Evolutionary conservation across 2,797 vertebrate genomes (phyloP).

Genomic region (Poecilia wingei): DNA sequence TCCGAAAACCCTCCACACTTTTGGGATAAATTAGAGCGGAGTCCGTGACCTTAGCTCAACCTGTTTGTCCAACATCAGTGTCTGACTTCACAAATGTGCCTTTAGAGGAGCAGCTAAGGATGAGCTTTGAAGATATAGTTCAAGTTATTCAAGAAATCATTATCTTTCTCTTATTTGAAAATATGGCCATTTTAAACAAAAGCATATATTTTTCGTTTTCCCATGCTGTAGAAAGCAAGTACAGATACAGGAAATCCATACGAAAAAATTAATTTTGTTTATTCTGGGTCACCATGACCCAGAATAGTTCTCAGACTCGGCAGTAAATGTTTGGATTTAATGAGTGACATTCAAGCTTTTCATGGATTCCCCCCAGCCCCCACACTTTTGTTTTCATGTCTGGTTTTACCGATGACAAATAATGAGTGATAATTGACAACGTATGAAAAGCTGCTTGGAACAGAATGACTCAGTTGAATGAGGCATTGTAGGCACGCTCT

Average conservation of each 20-base stretch:
- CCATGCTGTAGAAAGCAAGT: not conserved
- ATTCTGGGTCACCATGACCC: not conserved
- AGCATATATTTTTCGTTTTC: not conserved
- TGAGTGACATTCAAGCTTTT: conserved; percentile 20
- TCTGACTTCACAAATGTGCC: not conserved
- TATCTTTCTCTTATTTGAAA: not conserved
- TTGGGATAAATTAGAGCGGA: not conserved
- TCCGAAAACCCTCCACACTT: not conserved
- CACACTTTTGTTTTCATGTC: conserved; percentile 24
- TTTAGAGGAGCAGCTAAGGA: not conserved
- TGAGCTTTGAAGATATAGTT: not conserved
- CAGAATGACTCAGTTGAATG: conserved; percentile 24
- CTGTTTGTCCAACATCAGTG: not conserved
- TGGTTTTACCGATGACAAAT: conserved; percentile 36
- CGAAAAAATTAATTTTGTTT: not conserved
- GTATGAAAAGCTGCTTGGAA: conserved; percentile 36
- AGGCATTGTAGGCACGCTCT: conserved; percentile 37
- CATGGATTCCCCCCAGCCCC: not conserved
- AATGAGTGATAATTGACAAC: conserved; percentile 30
- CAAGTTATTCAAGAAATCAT: not conserved
- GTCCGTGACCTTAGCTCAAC: not conserved
- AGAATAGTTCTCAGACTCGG: not conserved
- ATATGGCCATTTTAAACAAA: not conserved
- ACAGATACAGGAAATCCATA: not conserved
- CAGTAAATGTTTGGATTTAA: not conserved